These are phyloP conservation scores for Xanthostigma xanthostigma DNA, from an alignment of 2,888 invertebrate species.

Conservation along the genomic window DNA sequence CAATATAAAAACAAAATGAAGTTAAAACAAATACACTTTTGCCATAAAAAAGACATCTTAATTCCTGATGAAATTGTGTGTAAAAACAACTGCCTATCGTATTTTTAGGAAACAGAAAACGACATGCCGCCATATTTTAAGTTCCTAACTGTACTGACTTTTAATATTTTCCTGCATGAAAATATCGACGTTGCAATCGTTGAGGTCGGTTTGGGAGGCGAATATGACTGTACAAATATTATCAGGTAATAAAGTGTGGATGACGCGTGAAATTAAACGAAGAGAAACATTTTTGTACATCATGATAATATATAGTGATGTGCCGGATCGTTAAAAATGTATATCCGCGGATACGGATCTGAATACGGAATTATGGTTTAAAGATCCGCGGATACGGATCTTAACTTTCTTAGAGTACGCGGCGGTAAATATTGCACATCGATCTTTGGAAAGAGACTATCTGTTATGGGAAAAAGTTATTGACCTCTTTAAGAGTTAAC, in stretches of 20 bases:
- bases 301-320: too few species aligned
- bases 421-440: too few species aligned
- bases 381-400: too few species aligned
- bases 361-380: too few species aligned
- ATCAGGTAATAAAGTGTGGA: slow-evolving; percentile 41
- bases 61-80: neutral
- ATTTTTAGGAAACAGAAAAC: slow-evolving; percentile 34
- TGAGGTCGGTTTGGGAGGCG: slow-evolving; percentile 96
- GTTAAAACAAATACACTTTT: slow-evolving; percentile 9
- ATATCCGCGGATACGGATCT: too few species aligned
- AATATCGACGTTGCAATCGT: slow-evolving; percentile 84
- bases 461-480: too few species aligned
- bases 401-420: too few species aligned
- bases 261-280: neutral
- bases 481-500: too few species aligned
- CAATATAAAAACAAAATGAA: too few species aligned
- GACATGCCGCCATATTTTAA: slow-evolving; percentile 91
- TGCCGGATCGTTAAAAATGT: too few species aligned
- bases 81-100: slow-evolving; percentile 1
- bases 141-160: slow-evolving; percentile 84
- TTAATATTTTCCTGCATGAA: slow-evolving; percentile 72
- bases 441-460: too few species aligned
- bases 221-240: slow-evolving; percentile 87
- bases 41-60: slow-evolving; percentile 23
- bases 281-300: neutral